Evolutionary conservation across 2,888 invertebrate species (phyloP), one percentile per base, ranked within the genome.

Genomic region (Leptura quadrifasciata): DNA sequence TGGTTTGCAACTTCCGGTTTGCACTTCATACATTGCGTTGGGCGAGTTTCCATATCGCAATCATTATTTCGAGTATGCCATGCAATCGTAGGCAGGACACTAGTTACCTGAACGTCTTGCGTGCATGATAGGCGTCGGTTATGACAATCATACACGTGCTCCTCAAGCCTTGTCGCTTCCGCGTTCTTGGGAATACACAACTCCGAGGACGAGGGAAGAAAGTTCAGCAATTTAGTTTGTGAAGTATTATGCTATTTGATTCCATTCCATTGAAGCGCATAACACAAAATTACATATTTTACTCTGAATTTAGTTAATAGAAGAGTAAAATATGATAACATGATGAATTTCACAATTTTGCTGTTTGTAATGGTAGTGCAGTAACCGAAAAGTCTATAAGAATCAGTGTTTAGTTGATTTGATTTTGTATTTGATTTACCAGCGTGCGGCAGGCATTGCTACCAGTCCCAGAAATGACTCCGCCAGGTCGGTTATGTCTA

Each of bases 101-200:
- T 67, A 17, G 64, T 55, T 35, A 54, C 54, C 24, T 20, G 57
- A 57, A 57, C 61, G 27, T 69, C 76, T 78, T 75, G 80, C 80
- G 80, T 80, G 80, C 73, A 67, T 76, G 80, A 80, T 78, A 76
- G 78, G 76, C 78, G 80, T 77, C 80, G 73, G 77, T 77, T 78
- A 70, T 78, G 80, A 78, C 80, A 74, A 76, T 68, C 63, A 74
- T 70, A 76, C 77, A 77, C 76, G 77, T 76, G 76, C 76, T 69
- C 27, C 12, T 69, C 35, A 61, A n/a, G 58, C 58, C 21, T 20
- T 24, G 58, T 58, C 58, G 17, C 69, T 67, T 67, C 67, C 67
- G 67, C 67, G 27, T 55, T 67, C 67, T 21, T 18, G 0, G 10
- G 27, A 15, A 12, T 27, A 60, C 24, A 27, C 61, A 31, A 61